Percentiles rank a stretch among this genome's conserved stretches.
These are phyloP conservation scores for Eueides isabella DNA, from an alignment of 1,140 invertebrate genomes.

Conservation along the genomic window DNA sequence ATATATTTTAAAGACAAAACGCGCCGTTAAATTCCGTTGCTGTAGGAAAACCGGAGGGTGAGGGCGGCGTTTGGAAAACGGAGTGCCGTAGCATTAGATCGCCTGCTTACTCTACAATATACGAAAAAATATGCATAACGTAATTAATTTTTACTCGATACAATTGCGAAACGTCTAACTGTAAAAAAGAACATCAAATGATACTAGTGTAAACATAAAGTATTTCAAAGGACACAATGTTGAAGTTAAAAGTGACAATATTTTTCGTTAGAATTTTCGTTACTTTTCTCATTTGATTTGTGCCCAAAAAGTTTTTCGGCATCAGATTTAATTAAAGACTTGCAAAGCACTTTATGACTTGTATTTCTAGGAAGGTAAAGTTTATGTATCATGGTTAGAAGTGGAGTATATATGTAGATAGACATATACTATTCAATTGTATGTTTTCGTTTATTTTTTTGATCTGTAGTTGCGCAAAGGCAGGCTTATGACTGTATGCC, in stretches of 20 bases:
- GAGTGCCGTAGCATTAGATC: too few species aligned
- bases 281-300: background rate
- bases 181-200: background rate
- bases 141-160: too few species aligned
- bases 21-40: too few species aligned
- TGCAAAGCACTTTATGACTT: background rate
- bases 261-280: background rate
- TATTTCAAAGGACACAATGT: background rate
- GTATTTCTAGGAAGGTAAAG: background rate
- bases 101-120: too few species aligned
- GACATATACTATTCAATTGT: background rate
- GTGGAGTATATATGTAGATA: background rate
- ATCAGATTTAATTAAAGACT: slow-evolving; percentile 5
- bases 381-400: background rate
- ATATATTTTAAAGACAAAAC: too few species aligned
- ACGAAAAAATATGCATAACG: too few species aligned
- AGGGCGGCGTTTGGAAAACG: too few species aligned
- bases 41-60: too few species aligned
- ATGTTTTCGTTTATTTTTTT: too few species aligned
- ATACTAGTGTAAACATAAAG: background rate
- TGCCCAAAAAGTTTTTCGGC: background rate
- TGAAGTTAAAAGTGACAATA: background rate
- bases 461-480: too few species aligned
- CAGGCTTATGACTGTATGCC: too few species aligned
- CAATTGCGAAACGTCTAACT: too few species aligned